Percentiles rank a stretch among this genome's conserved stretches.
Evolutionary conservation across 2,113 vertebrate genomes (phyloP).

Genomic region (Pagrus major): DNA sequence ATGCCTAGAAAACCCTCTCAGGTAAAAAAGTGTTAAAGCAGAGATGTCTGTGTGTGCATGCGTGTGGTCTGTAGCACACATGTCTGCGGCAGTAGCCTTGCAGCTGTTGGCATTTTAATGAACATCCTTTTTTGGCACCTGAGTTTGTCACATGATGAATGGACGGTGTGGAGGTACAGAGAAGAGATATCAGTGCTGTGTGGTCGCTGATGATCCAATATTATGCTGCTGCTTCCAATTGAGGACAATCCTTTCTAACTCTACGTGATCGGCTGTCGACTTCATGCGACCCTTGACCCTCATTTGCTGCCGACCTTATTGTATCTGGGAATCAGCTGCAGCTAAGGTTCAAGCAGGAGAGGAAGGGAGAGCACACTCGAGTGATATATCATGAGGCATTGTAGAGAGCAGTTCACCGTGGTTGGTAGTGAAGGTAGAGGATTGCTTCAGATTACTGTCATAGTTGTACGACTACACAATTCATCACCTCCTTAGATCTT

Average conservation of each 20-base stretch:
- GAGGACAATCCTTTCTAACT: not conserved
- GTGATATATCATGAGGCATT: conserved; percentile 36
- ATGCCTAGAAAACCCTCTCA: conserved; percentile 12
- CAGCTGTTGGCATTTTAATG: conserved; percentile 30
- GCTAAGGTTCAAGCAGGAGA: not conserved
- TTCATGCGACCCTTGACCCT: conserved; percentile 31
- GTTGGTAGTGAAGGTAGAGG: conserved; percentile 43
- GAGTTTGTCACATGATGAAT: conserved; percentile 47
- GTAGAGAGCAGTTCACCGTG: conserved; percentile 30
- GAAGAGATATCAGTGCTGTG: not conserved
- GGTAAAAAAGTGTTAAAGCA: not conserved
- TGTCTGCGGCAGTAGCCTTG: conserved; percentile 2
- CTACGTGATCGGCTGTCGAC: not conserved
- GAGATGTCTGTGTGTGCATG: not conserved
- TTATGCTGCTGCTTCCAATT: conserved; percentile 1
- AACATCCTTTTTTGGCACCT: conserved; percentile 37
- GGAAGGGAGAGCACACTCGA: conserved; percentile 2
- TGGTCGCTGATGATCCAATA: conserved; percentile 20
- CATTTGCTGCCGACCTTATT: not conserved
- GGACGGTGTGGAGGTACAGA: conserved; percentile 4
- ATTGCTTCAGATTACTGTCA: conserved; percentile 71
- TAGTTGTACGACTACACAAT: conserved; percentile 46
- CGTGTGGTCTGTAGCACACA: not conserved
- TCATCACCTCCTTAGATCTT: conserved; percentile 66
- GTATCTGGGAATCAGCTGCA: conserved; percentile 10